These are phyloP conservation scores for Macrobrachium rosenbergii DNA, from an alignment of 1,140 invertebrate genomes.

Conservation along the genomic window DNA sequence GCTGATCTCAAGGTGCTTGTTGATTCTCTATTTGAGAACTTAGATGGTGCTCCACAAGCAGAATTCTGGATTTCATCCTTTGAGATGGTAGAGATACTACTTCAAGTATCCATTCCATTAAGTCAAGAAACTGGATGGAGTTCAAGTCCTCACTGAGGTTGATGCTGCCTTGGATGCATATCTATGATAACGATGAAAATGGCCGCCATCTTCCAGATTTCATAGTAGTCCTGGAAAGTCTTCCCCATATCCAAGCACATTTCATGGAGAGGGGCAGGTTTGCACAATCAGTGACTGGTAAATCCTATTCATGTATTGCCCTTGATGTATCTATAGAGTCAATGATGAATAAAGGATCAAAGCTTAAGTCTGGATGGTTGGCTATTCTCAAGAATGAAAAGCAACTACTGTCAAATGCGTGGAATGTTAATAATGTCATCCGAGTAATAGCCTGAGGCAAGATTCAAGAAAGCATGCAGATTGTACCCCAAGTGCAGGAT, in stretches of 20 bases:
- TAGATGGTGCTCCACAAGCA: neutral
- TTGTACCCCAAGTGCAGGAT: neutral
- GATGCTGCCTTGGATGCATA: slow-evolving; percentile 15
- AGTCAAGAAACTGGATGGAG: neutral
- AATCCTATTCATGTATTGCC: neutral
- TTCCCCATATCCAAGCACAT: neutral
- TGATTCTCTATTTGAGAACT: too few relatives aligned
- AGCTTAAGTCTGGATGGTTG: neutral
- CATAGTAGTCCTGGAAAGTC: neutral
- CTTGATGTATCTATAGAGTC: slow-evolving; percentile 2
- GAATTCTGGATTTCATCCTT: neutral
- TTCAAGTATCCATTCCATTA: too few relatives aligned
- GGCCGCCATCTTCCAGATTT: slow-evolving; percentile 4
- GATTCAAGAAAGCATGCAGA: neutral
- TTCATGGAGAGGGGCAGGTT: slow-evolving; percentile 9
- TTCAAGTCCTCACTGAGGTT: too few relatives aligned
- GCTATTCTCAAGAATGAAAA: slow-evolving; percentile 7
- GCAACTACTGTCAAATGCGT: neutral
- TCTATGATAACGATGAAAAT: neutral
- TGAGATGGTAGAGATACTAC: neutral
- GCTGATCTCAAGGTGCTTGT: too few relatives aligned
- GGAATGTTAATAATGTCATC: neutral
- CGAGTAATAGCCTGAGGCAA: neutral
- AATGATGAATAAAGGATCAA: too few relatives aligned
- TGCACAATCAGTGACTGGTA: neutral